phyloP scores from a whole-genome alignment of 1,140 invertebrate species.

The Harpegnathos saltator region DNA sequence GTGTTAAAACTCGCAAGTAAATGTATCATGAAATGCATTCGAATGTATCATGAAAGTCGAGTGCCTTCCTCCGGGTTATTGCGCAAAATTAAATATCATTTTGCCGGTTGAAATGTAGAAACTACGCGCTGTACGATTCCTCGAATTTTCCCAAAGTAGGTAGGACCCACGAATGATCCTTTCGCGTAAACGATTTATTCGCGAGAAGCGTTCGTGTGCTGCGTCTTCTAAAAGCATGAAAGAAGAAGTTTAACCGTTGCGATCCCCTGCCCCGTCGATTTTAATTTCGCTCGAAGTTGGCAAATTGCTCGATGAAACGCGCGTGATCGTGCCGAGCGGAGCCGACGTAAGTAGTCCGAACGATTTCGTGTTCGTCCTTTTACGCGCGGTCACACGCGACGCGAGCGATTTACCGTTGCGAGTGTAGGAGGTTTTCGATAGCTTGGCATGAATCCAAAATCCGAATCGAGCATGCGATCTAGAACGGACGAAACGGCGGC shows the following conservation, averaged over 20 bases:
- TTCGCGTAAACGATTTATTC: neutral
- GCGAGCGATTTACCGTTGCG: slow-evolving; percentile 20
- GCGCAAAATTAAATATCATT: neutral
- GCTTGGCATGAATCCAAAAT: slow-evolving; percentile 60
- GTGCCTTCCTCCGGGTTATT: no score
- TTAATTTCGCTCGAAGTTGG: slow-evolving; percentile 26
- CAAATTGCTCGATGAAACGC: slow-evolving; percentile 16
- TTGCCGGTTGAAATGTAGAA: neutral
- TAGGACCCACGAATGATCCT: neutral
- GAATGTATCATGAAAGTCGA: no score
- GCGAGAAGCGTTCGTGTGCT: neutral
- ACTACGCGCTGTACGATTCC: no score
- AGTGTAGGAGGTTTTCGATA: slow-evolving; percentile 64
- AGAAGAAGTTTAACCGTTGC: no score
- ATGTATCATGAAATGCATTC: slow-evolving; percentile 13
- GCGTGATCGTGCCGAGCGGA: slow-evolving; percentile 5
- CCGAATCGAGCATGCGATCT: slow-evolving; percentile 64
- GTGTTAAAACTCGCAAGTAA: neutral
- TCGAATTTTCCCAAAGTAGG: neutral
- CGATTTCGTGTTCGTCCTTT: slow-evolving; percentile 43
- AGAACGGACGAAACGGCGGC: slow-evolving; percentile 24
- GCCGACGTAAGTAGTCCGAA: slow-evolving; percentile 23
- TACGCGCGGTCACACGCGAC: slow-evolving; percentile 10
- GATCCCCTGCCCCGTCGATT: no score
- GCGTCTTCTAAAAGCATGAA: neutral